Conservation (phyloP, 1,140 invertebrate genomes). For the Gonioctena quinquepunctata region DNA sequence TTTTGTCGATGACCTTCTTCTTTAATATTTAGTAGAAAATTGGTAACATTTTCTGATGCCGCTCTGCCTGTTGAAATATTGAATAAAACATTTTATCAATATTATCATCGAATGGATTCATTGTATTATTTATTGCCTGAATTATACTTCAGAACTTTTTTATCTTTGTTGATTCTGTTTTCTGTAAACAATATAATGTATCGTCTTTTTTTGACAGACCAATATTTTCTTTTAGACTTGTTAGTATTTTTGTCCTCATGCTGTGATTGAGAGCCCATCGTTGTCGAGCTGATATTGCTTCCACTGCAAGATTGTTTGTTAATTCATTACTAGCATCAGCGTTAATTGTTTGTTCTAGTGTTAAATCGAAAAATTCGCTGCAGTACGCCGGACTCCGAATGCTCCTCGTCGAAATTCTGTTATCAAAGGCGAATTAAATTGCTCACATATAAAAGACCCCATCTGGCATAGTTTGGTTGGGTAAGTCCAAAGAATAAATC, state of each 20-base stretch:
- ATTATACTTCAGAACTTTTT: conserved; percentile 5
- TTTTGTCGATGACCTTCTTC: conserved; percentile 14
- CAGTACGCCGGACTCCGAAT: conserved; percentile 17
- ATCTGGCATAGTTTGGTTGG: conserved; percentile 42
- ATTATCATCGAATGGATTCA: conserved; percentile 41
- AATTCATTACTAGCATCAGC: conserved; percentile 22
- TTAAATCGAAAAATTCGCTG: conserved; percentile 20
- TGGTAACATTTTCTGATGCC: neutral
- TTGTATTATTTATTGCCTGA: conserved; percentile 34
- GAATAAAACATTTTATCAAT: conserved; percentile 29
- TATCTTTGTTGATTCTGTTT: conserved; percentile 12
- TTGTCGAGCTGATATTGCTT: conserved; percentile 19
- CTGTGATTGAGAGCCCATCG: conserved; percentile 30
- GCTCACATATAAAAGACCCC: conserved; percentile 24
- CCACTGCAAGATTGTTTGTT: conserved; percentile 27
- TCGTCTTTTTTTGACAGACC: neutral
- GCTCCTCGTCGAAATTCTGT: conserved; percentile 4
- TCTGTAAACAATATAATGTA: neutral
- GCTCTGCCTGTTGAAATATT: conserved; percentile 28
- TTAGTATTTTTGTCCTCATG: conserved; percentile 27
- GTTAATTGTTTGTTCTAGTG: conserved; percentile 31
- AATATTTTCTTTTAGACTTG: neutral
- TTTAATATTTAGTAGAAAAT: conserved; percentile 15
- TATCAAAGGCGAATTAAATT: conserved; percentile 31
- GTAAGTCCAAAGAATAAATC: conserved; percentile 42